These are phyloP conservation scores for Anisognathus igniventris DNA, from an alignment of 2,797 vertebrate genomes.

Conservation along the genomic window DNA sequence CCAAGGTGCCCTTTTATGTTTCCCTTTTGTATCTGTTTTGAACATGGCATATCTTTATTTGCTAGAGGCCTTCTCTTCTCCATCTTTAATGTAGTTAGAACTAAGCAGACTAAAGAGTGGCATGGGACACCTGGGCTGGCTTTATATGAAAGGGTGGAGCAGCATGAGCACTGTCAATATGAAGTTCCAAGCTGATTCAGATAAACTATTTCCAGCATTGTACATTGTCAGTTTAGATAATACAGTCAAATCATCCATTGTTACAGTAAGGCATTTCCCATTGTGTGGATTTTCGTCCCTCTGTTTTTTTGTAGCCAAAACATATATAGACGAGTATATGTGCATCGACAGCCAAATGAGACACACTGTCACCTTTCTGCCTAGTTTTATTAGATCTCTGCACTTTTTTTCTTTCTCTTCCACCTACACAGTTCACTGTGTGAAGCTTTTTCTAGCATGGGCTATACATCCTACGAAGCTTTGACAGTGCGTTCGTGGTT, in stretches of 20 bases:
- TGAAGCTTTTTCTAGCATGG: constrained; percentile 73
- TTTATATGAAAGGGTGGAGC: background rate
- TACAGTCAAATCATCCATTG: background rate
- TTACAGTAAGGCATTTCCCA: background rate
- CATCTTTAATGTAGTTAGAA: background rate
- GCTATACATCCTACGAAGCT: constrained; percentile 80
- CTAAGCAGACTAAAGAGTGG: background rate
- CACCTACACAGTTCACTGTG: constrained; percentile 77
- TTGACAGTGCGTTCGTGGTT: constrained; percentile 89
- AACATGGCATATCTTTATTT: background rate
- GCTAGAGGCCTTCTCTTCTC: background rate
- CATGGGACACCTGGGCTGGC: rapidly evolving
- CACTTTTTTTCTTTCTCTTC: background rate
- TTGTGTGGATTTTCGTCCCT: background rate
- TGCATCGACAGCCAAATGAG: background rate
- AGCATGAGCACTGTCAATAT: background rate
- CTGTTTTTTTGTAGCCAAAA: background rate
- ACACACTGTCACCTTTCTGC: background rate
- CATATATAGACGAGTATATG: rapidly evolving
- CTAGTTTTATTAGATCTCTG: background rate
- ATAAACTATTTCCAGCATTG: background rate
- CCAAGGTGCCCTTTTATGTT: background rate
- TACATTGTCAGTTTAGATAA: background rate
- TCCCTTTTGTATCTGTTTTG: background rate
- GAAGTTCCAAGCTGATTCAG: background rate